Conservation (phyloP, 2,888 invertebrate genomes). For the Tupiocoris notatus region DNA sequence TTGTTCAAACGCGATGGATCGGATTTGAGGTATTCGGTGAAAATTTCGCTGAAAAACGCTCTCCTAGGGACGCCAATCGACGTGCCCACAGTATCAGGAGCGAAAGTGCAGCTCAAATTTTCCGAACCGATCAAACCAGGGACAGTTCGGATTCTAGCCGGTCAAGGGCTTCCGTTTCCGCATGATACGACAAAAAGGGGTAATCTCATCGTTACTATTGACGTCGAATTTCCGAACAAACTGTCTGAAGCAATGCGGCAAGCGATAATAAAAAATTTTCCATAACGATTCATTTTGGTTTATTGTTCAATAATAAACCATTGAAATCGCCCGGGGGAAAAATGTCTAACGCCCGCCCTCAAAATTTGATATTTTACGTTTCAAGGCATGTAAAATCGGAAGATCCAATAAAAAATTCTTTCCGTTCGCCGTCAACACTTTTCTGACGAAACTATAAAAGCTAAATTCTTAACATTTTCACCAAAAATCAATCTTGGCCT, state of each 20-base stretch:
- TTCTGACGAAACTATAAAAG: no score
- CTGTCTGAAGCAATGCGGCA: slow-evolving; percentile 76
- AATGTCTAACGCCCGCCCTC: no score
- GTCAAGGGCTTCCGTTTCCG: slow-evolving; percentile 87
- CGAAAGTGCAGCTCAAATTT: slow-evolving; percentile 74
- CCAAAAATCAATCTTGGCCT: no score
- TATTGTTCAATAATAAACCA: no score
- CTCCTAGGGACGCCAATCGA: slow-evolving; percentile 85
- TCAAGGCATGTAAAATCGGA: no score
- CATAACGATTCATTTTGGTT: no score
- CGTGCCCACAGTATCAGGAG: slow-evolving; percentile 84
- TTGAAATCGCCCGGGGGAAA: no score
- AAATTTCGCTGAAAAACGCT: slow-evolving; percentile 83
- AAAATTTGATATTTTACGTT: no score
- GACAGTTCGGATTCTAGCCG: slow-evolving; percentile 79
- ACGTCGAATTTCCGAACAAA: slow-evolving; percentile 88
- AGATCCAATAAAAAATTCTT: no score
- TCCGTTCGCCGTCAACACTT: no score
- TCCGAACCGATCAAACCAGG: slow-evolving; percentile 85
- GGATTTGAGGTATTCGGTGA: slow-evolving; percentile 84
- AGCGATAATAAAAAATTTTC: slow-evolving; percentile 80
- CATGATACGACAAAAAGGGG: slow-evolving; percentile 89
- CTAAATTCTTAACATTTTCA: no score
- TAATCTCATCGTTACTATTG: slow-evolving; percentile 88
- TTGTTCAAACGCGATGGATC: slow-evolving; percentile 89